phyloP scores from a whole-genome alignment of 2,113 vertebrate genomes.

The Columba livia region DNA sequence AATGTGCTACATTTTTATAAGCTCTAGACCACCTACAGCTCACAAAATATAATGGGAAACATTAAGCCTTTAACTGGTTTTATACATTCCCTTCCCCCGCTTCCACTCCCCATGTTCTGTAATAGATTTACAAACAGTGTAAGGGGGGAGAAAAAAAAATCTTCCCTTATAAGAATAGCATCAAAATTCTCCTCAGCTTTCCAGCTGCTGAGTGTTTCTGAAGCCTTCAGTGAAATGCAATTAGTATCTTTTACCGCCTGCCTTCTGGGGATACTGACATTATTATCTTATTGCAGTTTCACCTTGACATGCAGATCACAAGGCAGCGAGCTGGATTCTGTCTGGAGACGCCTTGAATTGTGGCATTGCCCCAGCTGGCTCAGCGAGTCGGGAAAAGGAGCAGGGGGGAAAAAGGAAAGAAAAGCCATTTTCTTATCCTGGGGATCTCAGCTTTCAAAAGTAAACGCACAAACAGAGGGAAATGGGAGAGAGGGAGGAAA shows the following conservation, averaged over 20 bases:
- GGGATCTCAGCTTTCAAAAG: background rate
- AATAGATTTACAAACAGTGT: constrained; percentile 66
- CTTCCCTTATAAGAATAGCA: constrained; percentile 59
- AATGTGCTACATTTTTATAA: constrained; percentile 69
- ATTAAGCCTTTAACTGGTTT: constrained; percentile 72
- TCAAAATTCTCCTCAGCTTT: constrained; percentile 72
- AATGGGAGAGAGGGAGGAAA: background rate
- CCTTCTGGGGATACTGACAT: constrained; percentile 71
- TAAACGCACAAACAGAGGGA: background rate
- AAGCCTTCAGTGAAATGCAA: constrained; percentile 73
- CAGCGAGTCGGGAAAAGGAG: background rate
- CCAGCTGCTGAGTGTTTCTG: constrained; percentile 68
- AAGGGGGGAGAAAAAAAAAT: background rate
- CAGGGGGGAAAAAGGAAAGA: background rate
- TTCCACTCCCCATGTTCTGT: constrained; percentile 51
- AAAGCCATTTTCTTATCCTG: constrained; percentile 3
- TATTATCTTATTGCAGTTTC: constrained; percentile 71
- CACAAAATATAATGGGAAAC: constrained; percentile 74
- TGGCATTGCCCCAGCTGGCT: constrained; percentile 51
- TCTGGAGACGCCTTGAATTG: constrained; percentile 57
- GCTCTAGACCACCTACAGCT: constrained; percentile 73
- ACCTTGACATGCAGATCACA: constrained; percentile 72
- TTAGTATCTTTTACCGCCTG: constrained; percentile 72
- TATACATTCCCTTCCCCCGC: constrained; percentile 48
- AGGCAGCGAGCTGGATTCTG: constrained; percentile 55